Percentiles rank a stretch among this genome's conserved stretches.
Evolutionary conservation across 2,113 vertebrate genomes (phyloP).

Genomic region (Neoarius graeffei): DNA sequence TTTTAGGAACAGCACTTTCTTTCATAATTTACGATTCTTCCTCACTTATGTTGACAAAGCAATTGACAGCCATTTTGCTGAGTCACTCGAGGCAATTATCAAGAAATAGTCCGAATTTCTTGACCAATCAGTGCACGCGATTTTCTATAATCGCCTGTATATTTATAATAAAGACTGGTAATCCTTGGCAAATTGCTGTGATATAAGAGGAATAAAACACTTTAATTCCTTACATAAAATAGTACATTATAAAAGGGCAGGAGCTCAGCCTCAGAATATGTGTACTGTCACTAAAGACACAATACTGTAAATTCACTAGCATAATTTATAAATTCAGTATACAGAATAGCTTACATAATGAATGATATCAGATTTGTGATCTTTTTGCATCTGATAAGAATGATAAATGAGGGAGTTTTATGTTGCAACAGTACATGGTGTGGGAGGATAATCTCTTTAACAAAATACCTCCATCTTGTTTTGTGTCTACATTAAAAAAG

Average conservation of each 20-base stretch:
- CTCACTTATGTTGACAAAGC: too few species aligned
- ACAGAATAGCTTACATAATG: constrained; percentile 38
- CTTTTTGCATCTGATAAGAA: constrained; percentile 53
- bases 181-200: neutral
- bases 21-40: too few species aligned
- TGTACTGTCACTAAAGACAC: neutral
- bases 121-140: too few species aligned
- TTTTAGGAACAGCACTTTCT: too few species aligned
- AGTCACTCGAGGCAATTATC: too few species aligned
- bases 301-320: constrained; percentile 27
- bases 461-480: constrained; percentile 60
- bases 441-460: constrained; percentile 53
- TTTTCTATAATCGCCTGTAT: too few species aligned
- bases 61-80: too few species aligned
- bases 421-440: constrained; percentile 49
- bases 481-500: constrained; percentile 59
- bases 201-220: too few species aligned
- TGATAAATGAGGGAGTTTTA: constrained; percentile 54
- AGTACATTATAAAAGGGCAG: neutral
- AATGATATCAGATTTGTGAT: constrained; percentile 43
- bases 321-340: constrained; percentile 39
- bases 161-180: neutral
- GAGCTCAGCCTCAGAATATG: neutral
- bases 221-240: neutral
- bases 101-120: too few species aligned